Evolutionary conservation across 2,113 vertebrate genomes (phyloP).

Genomic region (Camelus bactrianus): DNA sequence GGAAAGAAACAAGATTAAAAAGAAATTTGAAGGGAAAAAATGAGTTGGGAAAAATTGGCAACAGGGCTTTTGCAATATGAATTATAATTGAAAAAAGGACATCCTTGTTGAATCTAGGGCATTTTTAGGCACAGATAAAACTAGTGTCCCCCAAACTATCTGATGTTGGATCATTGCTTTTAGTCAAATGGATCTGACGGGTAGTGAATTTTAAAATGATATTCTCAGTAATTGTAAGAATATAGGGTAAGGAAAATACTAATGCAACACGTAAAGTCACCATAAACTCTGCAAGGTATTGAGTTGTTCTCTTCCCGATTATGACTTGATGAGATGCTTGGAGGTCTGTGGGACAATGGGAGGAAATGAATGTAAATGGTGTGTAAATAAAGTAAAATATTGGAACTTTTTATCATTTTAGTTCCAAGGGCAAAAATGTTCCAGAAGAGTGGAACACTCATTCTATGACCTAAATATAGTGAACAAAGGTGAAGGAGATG

Average conservation of each 20-base stretch:
- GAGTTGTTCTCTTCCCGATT: background rate
- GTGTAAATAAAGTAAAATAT: slow-evolving; percentile 7
- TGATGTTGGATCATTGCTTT: background rate
- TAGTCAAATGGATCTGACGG: background rate
- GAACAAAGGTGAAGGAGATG: background rate
- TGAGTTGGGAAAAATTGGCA: slow-evolving; percentile 67
- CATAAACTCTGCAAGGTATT: background rate
- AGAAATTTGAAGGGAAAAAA: slow-evolving; percentile 68
- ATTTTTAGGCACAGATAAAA: background rate
- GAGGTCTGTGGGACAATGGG: background rate
- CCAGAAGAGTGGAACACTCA: background rate
- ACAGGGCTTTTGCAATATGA: slow-evolving; percentile 22
- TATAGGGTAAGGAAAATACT: background rate
- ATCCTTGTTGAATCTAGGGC: background rate
- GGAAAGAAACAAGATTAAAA: slow-evolving; percentile 76
- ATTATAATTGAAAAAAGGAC: slow-evolving; percentile 45
- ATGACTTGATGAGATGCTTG: background rate
- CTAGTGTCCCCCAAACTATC: background rate
- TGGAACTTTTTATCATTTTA: background rate
- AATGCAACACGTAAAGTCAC: background rate
- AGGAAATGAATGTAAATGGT: background rate
- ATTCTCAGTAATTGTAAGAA: background rate
- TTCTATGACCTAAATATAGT: background rate
- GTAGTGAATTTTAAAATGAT: background rate
- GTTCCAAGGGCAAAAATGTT: background rate